phyloP scores from a whole-genome alignment of 2,888 invertebrate species.

The Andrena bicolor region DNA sequence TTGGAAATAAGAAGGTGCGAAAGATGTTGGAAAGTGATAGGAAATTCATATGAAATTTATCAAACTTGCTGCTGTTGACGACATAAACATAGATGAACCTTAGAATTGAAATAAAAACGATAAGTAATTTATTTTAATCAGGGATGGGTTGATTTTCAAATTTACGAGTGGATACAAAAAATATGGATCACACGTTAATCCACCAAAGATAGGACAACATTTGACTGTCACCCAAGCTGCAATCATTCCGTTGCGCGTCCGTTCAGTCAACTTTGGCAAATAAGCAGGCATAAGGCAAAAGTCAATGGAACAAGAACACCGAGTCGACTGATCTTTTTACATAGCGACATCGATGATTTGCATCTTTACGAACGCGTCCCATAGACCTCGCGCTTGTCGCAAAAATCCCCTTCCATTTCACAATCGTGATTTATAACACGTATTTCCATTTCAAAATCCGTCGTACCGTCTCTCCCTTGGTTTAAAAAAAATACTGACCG shows the following conservation, averaged over 20 bases:
- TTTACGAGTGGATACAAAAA: no score
- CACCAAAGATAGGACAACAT: neutral
- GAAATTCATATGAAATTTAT: no score
- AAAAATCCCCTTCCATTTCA: conserved; percentile 2
- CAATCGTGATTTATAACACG: conserved; percentile 20
- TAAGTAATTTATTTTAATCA: no score
- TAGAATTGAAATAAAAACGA: no score
- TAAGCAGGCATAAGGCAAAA: neutral
- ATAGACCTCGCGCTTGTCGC: neutral
- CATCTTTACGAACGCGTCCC: neutral
- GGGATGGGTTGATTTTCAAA: no score
- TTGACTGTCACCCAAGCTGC: neutral
- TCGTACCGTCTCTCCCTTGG: neutral
- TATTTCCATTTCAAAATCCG: neutral
- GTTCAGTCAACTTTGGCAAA: conserved; percentile 8
- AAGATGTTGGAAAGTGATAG: no score
- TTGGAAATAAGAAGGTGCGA: no score
- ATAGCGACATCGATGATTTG: neutral
- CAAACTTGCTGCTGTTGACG: no score
- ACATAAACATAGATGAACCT: no score
- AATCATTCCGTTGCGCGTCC: neutral
- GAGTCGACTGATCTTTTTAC: neutral
- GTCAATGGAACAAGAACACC: conserved; percentile 8
- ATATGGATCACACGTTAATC: no score
- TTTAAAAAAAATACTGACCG: neutral